Evolutionary conservation across 1,140 invertebrate species (phyloP).

Genomic region (Scaptodrosophila lebanonensis): DNA sequence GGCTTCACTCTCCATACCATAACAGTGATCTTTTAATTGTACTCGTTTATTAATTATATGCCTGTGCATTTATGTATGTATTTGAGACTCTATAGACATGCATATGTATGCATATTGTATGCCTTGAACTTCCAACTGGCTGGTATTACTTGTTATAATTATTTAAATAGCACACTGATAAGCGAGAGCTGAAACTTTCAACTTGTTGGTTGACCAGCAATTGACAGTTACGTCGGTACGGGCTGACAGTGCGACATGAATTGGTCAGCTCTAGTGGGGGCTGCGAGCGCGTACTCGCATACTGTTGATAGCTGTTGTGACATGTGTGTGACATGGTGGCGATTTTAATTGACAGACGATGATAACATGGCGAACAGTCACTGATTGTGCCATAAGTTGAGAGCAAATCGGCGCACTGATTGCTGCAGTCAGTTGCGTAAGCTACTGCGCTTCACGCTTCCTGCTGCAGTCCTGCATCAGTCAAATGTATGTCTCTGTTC

Average conservation of each 20-base stretch:
- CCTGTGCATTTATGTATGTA: background rate
- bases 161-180: too few species aligned
- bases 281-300: constrained; percentile 29
- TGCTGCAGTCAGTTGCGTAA: constrained; percentile 12
- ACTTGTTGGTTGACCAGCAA: constrained; percentile 10
- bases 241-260: constrained; percentile 55
- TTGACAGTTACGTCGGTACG: constrained; percentile 51
- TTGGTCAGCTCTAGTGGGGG: constrained; percentile 1
- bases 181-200: too few species aligned
- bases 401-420: constrained; percentile 7
- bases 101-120: background rate
- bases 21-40: constrained; percentile 34
- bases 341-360: constrained; percentile 61
- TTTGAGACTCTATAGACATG: constrained; percentile 2
- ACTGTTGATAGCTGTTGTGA: constrained; percentile 21
- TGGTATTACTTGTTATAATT: too few species aligned
- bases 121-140: constrained; percentile 21
- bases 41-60: constrained; percentile 27
- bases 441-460: too few species aligned
- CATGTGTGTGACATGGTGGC: constrained; percentile 43
- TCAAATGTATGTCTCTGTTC: too few species aligned
- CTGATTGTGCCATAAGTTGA: too few species aligned
- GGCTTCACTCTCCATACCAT: background rate
- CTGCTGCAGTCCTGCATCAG: too few species aligned
- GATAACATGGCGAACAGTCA: constrained; percentile 49